phyloP scores from a whole-genome alignment of 2,797 vertebrate species.

The Anguilla pacifica region DNA sequence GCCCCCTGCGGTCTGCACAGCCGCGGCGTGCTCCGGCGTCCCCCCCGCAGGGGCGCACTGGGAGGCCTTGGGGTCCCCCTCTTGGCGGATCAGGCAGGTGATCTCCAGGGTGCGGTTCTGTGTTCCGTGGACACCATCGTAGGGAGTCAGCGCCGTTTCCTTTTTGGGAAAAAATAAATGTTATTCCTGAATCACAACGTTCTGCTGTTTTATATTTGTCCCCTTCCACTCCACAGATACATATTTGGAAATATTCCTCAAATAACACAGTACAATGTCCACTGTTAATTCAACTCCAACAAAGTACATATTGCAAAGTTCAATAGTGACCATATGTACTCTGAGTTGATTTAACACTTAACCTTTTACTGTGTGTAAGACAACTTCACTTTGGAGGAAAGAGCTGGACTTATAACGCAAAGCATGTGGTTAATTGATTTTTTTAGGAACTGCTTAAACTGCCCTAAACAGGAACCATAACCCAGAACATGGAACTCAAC shows the following conservation, averaged over 20 bases:
- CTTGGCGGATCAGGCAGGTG: slow-evolving; percentile 65
- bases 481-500: not conserved
- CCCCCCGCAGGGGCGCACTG: slow-evolving; percentile 48
- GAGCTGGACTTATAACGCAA: not conserved
- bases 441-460: not conserved
- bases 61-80: slow-evolving; percentile 50
- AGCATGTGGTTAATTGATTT: not conserved
- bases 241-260: not conserved
- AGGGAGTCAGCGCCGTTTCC: slow-evolving; percentile 73
- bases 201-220: not conserved
- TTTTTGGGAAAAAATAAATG: slow-evolving; percentile 40
- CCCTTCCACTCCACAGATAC: not conserved
- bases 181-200: not conserved
- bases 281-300: too few species aligned
- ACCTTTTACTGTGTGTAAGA: too few species aligned
- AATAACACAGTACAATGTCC: too few species aligned
- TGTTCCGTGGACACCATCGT: slow-evolving; percentile 59
- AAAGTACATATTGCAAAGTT: too few species aligned
- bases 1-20: slow-evolving; percentile 27
- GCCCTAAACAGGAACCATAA: not conserved
- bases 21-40: not conserved
- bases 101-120: slow-evolving; percentile 61
- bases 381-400: too few species aligned
- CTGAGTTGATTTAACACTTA: too few species aligned
- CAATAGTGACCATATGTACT: too few species aligned